Conservation (phyloP, 2,797 vertebrate genomes). For the Poeciliopsis gracilis region DNA sequence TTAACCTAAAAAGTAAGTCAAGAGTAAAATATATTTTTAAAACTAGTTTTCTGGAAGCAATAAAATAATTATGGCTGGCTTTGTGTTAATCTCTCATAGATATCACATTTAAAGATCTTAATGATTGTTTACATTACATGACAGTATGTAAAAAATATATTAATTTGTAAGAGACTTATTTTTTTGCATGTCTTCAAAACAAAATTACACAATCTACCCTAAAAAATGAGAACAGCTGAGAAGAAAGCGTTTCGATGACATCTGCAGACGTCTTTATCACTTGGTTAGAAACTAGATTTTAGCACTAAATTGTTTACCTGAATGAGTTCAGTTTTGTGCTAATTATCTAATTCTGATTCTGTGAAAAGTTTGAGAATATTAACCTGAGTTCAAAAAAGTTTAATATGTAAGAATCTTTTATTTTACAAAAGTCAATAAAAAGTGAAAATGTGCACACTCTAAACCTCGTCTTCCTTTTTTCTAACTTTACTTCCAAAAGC, state of each 20-base stretch:
- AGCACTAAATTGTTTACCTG: not conserved
- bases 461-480: too few species aligned
- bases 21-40: not conserved
- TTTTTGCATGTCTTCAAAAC: not conserved
- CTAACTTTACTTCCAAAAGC: too few species aligned
- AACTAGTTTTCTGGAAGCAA: not conserved
- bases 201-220: not conserved
- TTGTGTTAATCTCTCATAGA: not conserved
- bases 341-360: not conserved
- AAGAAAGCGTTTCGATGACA: not conserved
- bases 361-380: not conserved
- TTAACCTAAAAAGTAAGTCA: not conserved
- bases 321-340: not conserved
- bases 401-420: not conserved
- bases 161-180: not conserved
- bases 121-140: not conserved
- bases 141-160: not conserved
- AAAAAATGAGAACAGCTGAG: not conserved
- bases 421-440: constrained; percentile 2
- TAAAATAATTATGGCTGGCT: not conserved
- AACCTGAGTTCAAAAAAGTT: not conserved
- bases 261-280: not conserved
- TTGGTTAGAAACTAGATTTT: not conserved
- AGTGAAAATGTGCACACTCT: too few species aligned
- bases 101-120: not conserved